Base-by-base conservation (phyloP, 1,140 invertebrate species). In the Leptoteleia sp. region DNA sequence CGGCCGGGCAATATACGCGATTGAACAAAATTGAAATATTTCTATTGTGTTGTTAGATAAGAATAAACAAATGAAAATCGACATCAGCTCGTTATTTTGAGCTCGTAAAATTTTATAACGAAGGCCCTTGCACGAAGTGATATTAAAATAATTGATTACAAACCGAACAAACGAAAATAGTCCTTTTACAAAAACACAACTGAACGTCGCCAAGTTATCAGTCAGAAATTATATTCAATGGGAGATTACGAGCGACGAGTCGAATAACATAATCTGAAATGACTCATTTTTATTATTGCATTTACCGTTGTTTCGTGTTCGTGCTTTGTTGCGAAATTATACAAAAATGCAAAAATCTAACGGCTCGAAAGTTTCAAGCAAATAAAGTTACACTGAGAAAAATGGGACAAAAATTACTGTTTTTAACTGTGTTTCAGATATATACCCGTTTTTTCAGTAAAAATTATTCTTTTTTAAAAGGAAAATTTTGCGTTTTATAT, bases 11-110 rank as follows among this genome's bases (percentile, higher is more conserved):
- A n/a, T 50, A 35, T 61, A 38, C 29, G 29, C 47, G 47, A 52
- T 57, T 61, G 29, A 22, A 71, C 55, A 43, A 42, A 71, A 61
- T 71, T 71, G 55, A 61, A 71, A 54, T 62, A 61, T 16, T 61
- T 61, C 37, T 59, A 47, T 59, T 70, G 54, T 59, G 29, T 37
- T 38, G 29, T 71, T 61, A 52, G 38, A 71, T 71, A 61, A 70
- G 67, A 70, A 62, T 71, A 71, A 61, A 61, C 37, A 71, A 59
- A 70, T 59, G 43, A 19, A 70, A 59, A 61, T 52, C 47, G 55
- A 61, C 54, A 71, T 8, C 19, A 33, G 3, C 8, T 3, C 54
- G 64, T 50, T 57, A 42, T 17, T 68, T 68, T 55, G n/a, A 55
- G 29, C 35, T 64, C 35, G 19, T 19, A 33, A 52, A 64, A 64